Conservation (phyloP, 2,113 vertebrate genomes). For the Chamaetylas fuelleborni region DNA sequence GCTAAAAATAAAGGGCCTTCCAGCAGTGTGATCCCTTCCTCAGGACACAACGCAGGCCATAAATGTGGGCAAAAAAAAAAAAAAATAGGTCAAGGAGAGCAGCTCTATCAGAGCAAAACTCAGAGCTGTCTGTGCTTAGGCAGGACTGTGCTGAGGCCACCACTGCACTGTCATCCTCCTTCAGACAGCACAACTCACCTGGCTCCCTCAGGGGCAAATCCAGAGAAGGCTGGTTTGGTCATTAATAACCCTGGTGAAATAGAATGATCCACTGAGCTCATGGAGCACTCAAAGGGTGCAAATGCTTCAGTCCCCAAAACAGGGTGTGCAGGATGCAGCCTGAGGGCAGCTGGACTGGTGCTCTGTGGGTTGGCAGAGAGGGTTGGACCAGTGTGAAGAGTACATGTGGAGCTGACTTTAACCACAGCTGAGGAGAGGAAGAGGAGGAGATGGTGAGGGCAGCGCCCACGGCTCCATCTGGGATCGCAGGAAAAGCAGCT, state of each 20-base stretch:
- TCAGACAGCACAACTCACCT: neutral
- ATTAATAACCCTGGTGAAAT: fast-evolving
- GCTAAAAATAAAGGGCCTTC: conserved; percentile 54
- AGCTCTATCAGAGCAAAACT: neutral
- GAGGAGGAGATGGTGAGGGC: neutral
- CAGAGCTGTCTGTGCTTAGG: neutral
- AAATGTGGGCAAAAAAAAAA: neutral
- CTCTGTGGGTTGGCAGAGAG: neutral
- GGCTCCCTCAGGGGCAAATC: neutral
- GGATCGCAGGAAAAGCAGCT: neutral
- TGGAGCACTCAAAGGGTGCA: neutral
- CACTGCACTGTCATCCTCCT: neutral
- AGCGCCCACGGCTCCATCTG: neutral
- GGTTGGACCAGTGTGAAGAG: neutral
- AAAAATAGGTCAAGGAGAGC: conserved; percentile 1
- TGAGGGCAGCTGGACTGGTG: neutral
- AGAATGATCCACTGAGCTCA: neutral
- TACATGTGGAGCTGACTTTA: neutral
- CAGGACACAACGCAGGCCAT: neutral
- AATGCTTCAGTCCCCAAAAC: neutral
- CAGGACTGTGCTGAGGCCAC: neutral
- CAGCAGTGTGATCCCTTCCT: neutral
- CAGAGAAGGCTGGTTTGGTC: neutral
- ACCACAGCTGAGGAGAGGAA: neutral
- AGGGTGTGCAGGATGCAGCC: neutral